phyloP scores from a whole-genome alignment of 1,140 invertebrate species.

The Bombus terrestris region DNA sequence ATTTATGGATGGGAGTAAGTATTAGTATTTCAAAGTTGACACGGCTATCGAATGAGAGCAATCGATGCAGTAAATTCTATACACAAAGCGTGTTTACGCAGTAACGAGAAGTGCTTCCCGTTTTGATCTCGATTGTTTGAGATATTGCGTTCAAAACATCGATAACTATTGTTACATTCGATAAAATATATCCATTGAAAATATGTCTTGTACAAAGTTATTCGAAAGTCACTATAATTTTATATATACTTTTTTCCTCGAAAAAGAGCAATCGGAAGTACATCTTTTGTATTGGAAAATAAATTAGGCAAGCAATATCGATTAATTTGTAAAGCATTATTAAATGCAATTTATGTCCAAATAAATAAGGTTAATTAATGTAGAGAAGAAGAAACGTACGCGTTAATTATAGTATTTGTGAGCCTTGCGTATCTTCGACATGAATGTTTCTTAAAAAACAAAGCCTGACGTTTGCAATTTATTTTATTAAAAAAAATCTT shows the following conservation, averaged over 20 bases:
- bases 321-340: no score
- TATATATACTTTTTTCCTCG: background rate
- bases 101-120: constrained; percentile 42
- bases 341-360: no score
- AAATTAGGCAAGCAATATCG: no score
- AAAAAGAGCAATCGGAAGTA: no score
- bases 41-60: background rate
- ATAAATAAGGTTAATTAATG: background rate
- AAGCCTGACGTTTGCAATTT: background rate
- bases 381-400: background rate
- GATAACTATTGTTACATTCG: constrained; percentile 6
- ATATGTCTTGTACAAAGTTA: background rate
- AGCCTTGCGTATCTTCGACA: background rate
- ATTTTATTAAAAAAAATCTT: background rate
- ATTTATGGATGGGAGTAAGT: background rate
- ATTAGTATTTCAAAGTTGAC: constrained; percentile 39
- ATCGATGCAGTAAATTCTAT: constrained; percentile 36
- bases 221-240: no score
- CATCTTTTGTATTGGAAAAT: no score
- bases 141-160: background rate
- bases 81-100: constrained; percentile 32
- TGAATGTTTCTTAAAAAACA: background rate
- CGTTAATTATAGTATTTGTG: background rate
- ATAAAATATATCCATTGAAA: background rate
- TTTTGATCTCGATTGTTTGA: constrained; percentile 37